Evolutionary conservation across 2,888 invertebrate species (phyloP).

Genomic region (Crematogaster levior): DNA sequence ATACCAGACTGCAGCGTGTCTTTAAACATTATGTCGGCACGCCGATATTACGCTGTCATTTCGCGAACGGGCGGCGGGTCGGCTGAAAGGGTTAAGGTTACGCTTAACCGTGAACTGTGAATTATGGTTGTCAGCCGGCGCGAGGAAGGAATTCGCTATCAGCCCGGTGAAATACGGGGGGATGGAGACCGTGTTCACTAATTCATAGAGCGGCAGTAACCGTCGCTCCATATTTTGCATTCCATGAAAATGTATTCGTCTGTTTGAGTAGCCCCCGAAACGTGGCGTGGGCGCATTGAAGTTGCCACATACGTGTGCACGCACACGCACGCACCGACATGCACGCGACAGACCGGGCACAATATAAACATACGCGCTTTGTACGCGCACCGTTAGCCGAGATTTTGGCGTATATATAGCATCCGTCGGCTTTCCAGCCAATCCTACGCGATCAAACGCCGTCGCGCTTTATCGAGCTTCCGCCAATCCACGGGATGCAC

Average conservation of each 20-base stretch:
- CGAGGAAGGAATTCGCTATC: constrained; percentile 48
- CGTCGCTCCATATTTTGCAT: constrained; percentile 45
- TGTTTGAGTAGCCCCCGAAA: not conserved
- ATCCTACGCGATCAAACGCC: constrained; percentile 42
- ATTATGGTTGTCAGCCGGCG: constrained; percentile 44
- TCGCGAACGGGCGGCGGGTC: not conserved
- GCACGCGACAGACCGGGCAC: not conserved
- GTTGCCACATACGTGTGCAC: too few species aligned
- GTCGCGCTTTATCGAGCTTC: constrained; percentile 48
- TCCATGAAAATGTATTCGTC: constrained; percentile 53
- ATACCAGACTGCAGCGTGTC: not conserved
- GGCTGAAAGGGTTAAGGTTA: constrained; percentile 43
- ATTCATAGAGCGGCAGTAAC: constrained; percentile 44
- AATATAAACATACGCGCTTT: not conserved
- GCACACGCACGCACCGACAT: not conserved
- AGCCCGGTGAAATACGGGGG: constrained; percentile 36
- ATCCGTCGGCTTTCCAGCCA: constrained; percentile 32
- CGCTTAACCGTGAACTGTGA: constrained; percentile 44
- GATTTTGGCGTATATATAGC: constrained; percentile 21
- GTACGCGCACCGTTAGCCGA: constrained; percentile 19
- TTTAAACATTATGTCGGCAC: not conserved
- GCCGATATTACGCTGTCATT: constrained; percentile 34
- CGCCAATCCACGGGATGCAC: constrained; percentile 24
- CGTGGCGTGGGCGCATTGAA: not conserved
- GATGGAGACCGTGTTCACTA: constrained; percentile 44